A percentile compares a stretch with the other conserved stretches of the same genome.
phyloP scores from a whole-genome alignment of 2,888 invertebrate genomes.

The Temnothorax ravouxi region DNA sequence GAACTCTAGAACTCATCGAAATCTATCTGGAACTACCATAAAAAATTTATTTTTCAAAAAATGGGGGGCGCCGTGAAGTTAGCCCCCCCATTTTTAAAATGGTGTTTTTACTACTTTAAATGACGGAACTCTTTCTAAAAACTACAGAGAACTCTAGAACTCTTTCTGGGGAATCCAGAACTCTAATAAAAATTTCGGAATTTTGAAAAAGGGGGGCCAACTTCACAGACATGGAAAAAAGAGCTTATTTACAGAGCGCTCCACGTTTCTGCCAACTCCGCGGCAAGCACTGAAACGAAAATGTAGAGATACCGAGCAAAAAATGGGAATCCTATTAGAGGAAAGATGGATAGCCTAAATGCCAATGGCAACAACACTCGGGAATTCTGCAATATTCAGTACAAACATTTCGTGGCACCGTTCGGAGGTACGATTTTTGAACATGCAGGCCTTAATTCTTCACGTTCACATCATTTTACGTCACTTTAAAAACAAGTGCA shows the following conservation, averaged over 20 bases:
- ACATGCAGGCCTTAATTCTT: not conserved
- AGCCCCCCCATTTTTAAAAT: no score
- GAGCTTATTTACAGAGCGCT: constrained; percentile 4
- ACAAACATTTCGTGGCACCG: constrained; percentile 78
- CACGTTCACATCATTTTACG: not conserved
- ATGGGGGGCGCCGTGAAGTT: no score
- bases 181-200: no score
- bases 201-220: no score
- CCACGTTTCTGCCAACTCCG: not conserved
- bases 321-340: constrained; percentile 65
- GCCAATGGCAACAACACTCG: constrained; percentile 75
- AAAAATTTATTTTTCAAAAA: no score
- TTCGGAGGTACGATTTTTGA: constrained; percentile 76
- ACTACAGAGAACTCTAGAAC: no score
- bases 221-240: no score
- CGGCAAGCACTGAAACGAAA: not conserved
- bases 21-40: no score
- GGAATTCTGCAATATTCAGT: constrained; percentile 77
- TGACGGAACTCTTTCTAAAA: no score
- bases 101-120: no score
- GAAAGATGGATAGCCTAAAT: constrained; percentile 75
- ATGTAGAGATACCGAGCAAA: constrained; percentile 32
- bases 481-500: not conserved
- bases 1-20: no score
- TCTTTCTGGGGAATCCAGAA: no score